Base-by-base conservation (phyloP, 53 echinoderm and acorn worm species). In the Crossaster papposus region DNA sequence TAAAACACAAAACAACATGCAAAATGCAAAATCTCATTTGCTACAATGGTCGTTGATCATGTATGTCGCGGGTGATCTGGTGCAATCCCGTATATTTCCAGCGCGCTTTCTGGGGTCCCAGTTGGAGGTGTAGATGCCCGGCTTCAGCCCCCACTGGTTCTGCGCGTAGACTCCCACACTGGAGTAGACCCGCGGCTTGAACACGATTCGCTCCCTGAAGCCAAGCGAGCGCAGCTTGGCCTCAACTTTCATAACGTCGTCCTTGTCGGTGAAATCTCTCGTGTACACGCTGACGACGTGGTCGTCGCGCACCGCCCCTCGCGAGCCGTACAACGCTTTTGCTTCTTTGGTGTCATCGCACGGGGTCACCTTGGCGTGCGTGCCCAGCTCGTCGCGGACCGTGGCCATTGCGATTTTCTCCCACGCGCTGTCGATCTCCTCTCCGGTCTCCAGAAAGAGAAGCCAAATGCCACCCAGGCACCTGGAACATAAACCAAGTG, bases 211-310 rank as follows among this genome's bases (percentile, higher is more conserved):
- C 30, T 50, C 64, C 26, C 77, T 85, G 31, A 91, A 55, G 15
- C 91, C 91, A 63, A 64, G 34, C 31, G 18, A 54, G 31, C 91
- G 64, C 15, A 84, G 20, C 20, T 15, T 26, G 33, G 33, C 91
- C 29, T 92, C 92, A 23, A 88, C 30, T 30, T 54, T 51, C n/a
- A 88, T 7, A 6, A 92, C 72, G 29, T 65, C 72, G 2, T 72
- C 81, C 30, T 81, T 54, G 79, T 92, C 88, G 20, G 88, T 92
- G 81, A 80, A 88, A 54, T 92, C 63, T 14, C 64, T 81, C 29
- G 80, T 92, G 81, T 81, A 92, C 23, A 91, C 91, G 77, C 91
- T 79, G 24, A 91, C 36, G 53, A 80, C 85, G 28, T 91, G 91
- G 0, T 2, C 23, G 0, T 22, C 32, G 0, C 15, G 0, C 30